Percentiles rank a stretch among this genome's conserved stretches.
Conservation (phyloP, 2,113 vertebrate genomes). For the Nycticorax nycticorax region DNA sequence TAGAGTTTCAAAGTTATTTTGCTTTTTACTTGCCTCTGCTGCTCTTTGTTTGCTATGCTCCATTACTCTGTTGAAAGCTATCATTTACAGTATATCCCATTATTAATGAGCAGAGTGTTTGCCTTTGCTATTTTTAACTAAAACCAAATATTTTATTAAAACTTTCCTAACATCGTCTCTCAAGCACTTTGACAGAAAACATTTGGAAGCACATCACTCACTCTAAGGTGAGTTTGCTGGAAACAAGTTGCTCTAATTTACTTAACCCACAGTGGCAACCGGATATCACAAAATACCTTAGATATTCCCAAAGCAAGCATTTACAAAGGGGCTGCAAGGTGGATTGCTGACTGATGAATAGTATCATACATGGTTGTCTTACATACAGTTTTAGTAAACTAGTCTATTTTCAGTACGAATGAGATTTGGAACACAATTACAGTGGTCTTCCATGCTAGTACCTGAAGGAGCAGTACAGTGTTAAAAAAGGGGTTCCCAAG, state of each 20-base stretch:
- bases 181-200: background rate
- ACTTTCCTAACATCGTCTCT: background rate
- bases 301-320: background rate
- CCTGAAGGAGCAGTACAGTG: background rate
- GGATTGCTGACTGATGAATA: background rate
- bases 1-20: conserved; percentile 4
- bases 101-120: background rate
- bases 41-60: background rate
- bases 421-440: background rate
- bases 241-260: background rate
- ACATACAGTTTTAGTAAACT: background rate
- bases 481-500: background rate
- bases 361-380: background rate
- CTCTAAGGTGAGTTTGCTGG: background rate
- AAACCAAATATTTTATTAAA: background rate
- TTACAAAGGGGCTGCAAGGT: background rate
- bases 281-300: background rate
- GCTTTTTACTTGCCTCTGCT: background rate
- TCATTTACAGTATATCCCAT: background rate
- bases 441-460: background rate
- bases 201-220: background rate
- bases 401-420: background rate
- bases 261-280: background rate
- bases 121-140: background rate
- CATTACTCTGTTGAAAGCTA: conserved; percentile 17